A percentile compares a stretch with the other conserved stretches of the same genome.
These are phyloP conservation scores for Rotaria macrura DNA, from an alignment of 2,888 invertebrate species.

Conservation along the genomic window DNA sequence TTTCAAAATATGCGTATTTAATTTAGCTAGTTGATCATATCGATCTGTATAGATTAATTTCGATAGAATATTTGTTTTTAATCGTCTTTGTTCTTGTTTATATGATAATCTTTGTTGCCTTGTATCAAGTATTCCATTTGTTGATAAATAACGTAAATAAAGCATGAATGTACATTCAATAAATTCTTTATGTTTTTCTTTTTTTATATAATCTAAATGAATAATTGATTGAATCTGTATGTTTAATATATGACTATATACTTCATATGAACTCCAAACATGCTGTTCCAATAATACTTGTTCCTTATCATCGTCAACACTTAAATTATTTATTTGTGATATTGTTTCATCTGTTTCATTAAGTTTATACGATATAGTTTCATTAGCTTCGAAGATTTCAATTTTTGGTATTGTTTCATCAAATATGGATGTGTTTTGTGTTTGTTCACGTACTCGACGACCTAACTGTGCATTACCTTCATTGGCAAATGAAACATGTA, in stretches of 20 bases:
- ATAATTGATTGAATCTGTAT: not conserved
- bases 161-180: not conserved
- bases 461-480: not conserved
- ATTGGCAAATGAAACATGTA: constrained; percentile 10
- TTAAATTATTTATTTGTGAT: not conserved
- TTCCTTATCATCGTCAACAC: not conserved
- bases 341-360: constrained; percentile 1
- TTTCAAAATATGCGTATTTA: not conserved
- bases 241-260: not conserved
- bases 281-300: not conserved
- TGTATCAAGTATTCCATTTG: not conserved
- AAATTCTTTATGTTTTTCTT: not conserved
- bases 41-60: not conserved
- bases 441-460: not conserved
- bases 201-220: not conserved
- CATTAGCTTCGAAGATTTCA: not conserved
- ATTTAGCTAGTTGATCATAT: not conserved
- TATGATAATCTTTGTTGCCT: not conserved
- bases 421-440: not conserved
- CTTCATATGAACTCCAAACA: constrained; percentile 4
- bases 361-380: not conserved
- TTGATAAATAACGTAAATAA: not conserved
- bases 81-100: not conserved
- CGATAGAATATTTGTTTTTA: not conserved
- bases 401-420: not conserved